These are phyloP conservation scores for Drosophila mauritiana DNA, from an alignment of 1,140 invertebrate genomes.

Conservation along the genomic window DNA sequence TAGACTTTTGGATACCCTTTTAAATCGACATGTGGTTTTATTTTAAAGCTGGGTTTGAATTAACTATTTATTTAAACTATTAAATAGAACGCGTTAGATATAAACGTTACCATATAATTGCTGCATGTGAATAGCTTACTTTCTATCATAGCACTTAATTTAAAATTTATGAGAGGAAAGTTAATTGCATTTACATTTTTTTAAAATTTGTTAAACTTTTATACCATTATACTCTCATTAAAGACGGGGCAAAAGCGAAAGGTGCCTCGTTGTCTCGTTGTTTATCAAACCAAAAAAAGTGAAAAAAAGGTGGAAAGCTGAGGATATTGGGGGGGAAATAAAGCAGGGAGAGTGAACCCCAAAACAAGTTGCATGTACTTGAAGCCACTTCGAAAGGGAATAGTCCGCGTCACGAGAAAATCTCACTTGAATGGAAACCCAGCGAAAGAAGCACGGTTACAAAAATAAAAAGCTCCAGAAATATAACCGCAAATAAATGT, in stretches of 20 bases:
- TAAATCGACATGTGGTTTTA: neutral
- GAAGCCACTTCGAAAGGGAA: constrained; percentile 52
- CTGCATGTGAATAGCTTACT: no score
- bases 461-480: constrained; percentile 12
- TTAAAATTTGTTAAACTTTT: neutral
- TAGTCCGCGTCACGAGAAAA: constrained; percentile 37
- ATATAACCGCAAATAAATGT: constrained; percentile 75
- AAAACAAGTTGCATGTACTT: constrained; percentile 76
- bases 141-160: no score
- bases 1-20: neutral
- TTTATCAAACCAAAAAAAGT: constrained; percentile 30
- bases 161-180: no score
- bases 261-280: constrained; percentile 48
- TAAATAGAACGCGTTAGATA: no score
- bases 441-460: constrained; percentile 20
- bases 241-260: constrained; percentile 60
- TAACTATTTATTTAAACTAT: no score
- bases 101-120: no score
- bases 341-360: constrained; percentile 1
- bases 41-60: neutral
- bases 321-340: neutral
- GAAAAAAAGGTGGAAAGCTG: constrained; percentile 10
- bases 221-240: constrained; percentile 12
- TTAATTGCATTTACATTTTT: neutral
- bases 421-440: constrained; percentile 45